phyloP scores from a whole-genome alignment of 2,113 vertebrate genomes.

The Maylandia zebra region DNA sequence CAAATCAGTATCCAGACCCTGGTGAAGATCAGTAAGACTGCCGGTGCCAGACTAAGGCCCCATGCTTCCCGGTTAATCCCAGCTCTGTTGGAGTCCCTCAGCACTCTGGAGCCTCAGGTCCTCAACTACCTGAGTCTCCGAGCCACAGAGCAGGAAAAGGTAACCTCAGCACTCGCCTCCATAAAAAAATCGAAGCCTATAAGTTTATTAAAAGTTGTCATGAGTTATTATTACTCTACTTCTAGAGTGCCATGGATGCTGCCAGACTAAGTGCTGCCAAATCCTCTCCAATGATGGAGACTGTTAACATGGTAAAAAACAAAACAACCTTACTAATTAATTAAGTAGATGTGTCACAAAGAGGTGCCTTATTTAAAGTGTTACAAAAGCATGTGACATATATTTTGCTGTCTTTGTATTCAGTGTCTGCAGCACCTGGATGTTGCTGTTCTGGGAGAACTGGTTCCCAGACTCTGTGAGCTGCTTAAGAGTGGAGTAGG shows the following conservation, averaged over 20 bases:
- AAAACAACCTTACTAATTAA: not conserved
- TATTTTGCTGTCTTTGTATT: not conserved
- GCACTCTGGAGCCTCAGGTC: constrained; percentile 91
- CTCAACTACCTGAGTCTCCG: constrained; percentile 96
- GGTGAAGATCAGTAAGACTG: constrained; percentile 96
- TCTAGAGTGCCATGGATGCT: constrained; percentile 89
- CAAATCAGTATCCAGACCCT: constrained; percentile 86
- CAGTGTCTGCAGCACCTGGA: constrained; percentile 96
- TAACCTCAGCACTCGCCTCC: constrained; percentile 16
- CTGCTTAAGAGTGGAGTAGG: constrained; percentile 92
- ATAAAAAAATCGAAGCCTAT: not conserved
- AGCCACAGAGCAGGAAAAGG: constrained; percentile 97
- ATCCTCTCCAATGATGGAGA: constrained; percentile 99
- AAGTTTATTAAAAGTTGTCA: not conserved
- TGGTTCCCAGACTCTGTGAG: constrained; percentile 90
- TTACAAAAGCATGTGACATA: not conserved
- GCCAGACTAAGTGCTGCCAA: constrained; percentile 94
- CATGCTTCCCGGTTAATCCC: constrained; percentile 91
- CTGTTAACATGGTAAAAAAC: constrained; percentile 87
- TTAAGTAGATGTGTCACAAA: not conserved
- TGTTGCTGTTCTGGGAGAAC: constrained; percentile 84
- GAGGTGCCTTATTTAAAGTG: not conserved
- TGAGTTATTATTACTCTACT: not conserved
- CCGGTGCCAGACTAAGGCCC: constrained; percentile 88
- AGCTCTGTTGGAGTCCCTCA: constrained; percentile 89